Evolutionary conservation across 2,797 vertebrate genomes (phyloP), one percentile per base, ranked within the genome.

Genomic region (Tauraco hartlaubi): DNA sequence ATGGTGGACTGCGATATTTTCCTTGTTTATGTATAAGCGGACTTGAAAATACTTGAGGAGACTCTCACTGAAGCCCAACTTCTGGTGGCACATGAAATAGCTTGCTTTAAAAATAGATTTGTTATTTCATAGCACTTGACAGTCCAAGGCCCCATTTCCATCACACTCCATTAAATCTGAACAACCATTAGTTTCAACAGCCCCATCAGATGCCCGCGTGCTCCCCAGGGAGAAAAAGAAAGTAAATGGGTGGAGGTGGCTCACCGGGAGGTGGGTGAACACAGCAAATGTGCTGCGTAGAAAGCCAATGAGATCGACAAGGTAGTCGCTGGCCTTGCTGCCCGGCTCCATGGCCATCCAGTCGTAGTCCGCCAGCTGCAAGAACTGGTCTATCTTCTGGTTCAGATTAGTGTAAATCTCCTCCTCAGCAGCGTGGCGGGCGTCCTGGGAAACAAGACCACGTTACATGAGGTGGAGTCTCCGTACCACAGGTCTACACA

Each of bases 361-460:
- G 94, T 99, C 99, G 2, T 99, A 99, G 82, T 99, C 99, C 0
- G 99, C 99, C 97, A 99, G 98, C 98, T 99, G 99, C 94, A 99
- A 96, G 97, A 99, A 99, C 98, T 99, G 99, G 95, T 99, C 99
- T 16, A 99, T 99, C 98, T 99, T 99, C 94, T 99, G 98, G 92
- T 99, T 99, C 18, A 99, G 98, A 81, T 99, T 99, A 37, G 99
- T 99, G 98, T 99, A 99, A 97, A 99, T 99, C 97, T 99, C 99
- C 22, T 99, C 99, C 97, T 99, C 99, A 0, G 99, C 99, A 0
- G 99, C 98, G 19, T 99, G 99, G 10, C 99, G 99, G 13, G 99
- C 99, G 2, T 99, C 99, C 99, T 99, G 97, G 4, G 21, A 88
- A 84, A 94, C 10, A 9, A 26, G 13, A 52, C 0, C 5, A 16